Base-by-base conservation (phyloP, 1,140 invertebrate species). In the Cydia fagiglandana region DNA sequence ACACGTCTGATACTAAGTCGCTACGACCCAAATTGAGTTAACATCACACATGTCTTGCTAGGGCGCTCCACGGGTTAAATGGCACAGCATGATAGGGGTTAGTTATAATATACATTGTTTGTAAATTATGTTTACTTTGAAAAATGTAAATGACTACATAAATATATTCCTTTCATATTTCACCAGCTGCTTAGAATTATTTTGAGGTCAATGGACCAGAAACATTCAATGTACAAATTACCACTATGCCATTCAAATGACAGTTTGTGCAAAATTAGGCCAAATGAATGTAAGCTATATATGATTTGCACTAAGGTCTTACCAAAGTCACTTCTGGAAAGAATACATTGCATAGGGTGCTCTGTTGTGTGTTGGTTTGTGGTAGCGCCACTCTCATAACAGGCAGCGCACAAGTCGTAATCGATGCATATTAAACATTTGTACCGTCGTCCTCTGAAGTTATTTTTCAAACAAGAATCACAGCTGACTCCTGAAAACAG, bases 381-480 rank as follows among this genome's bases (percentile, higher is more conserved):
- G 75, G 97, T 98, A 68, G 97, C 97, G 86, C 98, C 98, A 86
- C 96, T 96, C 91, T 99, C 98, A 93, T 98, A 99, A 93, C 98
- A 99, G 84, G 96, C 96, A 85, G 98, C 97, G 95, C 99, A 99
- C 83, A 99, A 95, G 94, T 99, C 99, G 95, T 99, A 99, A 94
- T 99, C 98, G 93, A 98, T 99, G 94, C 99, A 99, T 84, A 99
- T 96, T 90, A 99, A 95, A 95, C 99, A 99, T 95, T 99, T 99
- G 93, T 99, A 99, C 86, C 99, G 96, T 91, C 97, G 96, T 86
- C 98, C 98, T 93, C 97, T 96, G 93, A 99, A 99, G 94, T 99
- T 99, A 90, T 97, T 97, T 94, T 99, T 99, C 93, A 99, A 95
- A 96, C 99, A 99, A 88, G 98, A 98, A 96, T 99, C 99, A 96